Conservation (phyloP, 1,140 invertebrate species). For the Tetramorium parvispinum region DNA sequence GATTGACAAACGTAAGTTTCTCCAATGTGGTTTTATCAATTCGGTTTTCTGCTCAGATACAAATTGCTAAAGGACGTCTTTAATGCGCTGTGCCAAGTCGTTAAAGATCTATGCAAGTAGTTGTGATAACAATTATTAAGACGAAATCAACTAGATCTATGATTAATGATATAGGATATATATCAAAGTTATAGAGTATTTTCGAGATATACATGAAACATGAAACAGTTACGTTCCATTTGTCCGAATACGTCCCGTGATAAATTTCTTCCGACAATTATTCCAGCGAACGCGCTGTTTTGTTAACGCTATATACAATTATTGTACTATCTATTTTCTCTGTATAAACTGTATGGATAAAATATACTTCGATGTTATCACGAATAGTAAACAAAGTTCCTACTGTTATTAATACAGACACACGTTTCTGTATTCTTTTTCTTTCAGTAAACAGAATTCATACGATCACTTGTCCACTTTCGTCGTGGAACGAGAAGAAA, state of each 20-base stretch:
- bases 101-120: conserved; percentile 51
- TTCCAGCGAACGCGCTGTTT: conserved; percentile 60
- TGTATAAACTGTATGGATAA: conserved; percentile 73
- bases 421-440: neutral
- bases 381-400: conserved; percentile 45
- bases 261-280: conserved; percentile 70
- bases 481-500: neutral
- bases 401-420: neutral
- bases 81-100: conserved; percentile 51
- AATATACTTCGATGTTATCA: conserved; percentile 75
- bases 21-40: neutral
- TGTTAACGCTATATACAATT: conserved; percentile 69
- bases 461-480: neutral
- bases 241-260: conserved; percentile 54
- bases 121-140: conserved; percentile 52
- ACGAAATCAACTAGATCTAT: conserved; percentile 52
- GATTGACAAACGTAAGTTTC: conserved; percentile 5
- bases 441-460: neutral
- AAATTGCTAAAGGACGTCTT: conserved; percentile 32
- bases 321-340: conserved; percentile 72
- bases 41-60: neutral
- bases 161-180: conserved; percentile 59
- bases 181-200: conserved; percentile 51
- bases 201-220: conserved; percentile 38
- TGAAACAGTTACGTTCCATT: conserved; percentile 48